Evolutionary conservation across 2,113 vertebrate species (phyloP).

Genomic region (Nycticryphes semicollaris): DNA sequence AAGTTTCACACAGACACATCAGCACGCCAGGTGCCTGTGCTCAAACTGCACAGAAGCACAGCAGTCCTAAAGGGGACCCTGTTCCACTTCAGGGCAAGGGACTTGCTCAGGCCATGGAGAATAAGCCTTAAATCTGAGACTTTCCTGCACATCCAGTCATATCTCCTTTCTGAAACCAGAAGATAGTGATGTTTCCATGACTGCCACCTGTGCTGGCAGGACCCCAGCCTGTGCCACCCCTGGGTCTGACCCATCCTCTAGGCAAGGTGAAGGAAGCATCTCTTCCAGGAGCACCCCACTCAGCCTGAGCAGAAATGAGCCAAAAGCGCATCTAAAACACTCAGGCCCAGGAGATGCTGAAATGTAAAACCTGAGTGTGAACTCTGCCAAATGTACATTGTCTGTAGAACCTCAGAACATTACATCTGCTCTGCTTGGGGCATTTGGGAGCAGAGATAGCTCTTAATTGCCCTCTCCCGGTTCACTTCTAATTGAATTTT

Average conservation of each 20-base stretch:
- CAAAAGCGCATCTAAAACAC: neutral
- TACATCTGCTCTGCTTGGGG: neutral
- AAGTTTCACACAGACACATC: neutral
- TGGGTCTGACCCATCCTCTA: neutral
- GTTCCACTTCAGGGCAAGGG: neutral
- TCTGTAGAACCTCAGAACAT: neutral
- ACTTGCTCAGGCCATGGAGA: neutral
- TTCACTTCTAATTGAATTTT: neutral
- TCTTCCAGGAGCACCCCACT: neutral
- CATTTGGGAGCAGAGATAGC: neutral
- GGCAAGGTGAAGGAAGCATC: neutral
- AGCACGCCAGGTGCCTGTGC: neutral
- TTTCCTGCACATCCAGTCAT: neutral
- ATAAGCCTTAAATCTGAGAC: neutral
- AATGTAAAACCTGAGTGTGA: neutral
- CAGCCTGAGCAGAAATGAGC: neutral
- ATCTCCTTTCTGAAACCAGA: neutral
- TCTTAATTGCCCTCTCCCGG: neutral
- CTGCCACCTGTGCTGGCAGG: fast-evolving
- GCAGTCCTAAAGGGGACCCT: neutral
- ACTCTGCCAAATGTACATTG: neutral
- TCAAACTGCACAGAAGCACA: neutral
- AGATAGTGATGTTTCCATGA: neutral
- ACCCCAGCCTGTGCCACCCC: neutral
- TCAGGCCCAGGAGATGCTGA: neutral